phyloP scores from a whole-genome alignment of 2,113 vertebrate species.

The Isurus oxyrinchus region DNA sequence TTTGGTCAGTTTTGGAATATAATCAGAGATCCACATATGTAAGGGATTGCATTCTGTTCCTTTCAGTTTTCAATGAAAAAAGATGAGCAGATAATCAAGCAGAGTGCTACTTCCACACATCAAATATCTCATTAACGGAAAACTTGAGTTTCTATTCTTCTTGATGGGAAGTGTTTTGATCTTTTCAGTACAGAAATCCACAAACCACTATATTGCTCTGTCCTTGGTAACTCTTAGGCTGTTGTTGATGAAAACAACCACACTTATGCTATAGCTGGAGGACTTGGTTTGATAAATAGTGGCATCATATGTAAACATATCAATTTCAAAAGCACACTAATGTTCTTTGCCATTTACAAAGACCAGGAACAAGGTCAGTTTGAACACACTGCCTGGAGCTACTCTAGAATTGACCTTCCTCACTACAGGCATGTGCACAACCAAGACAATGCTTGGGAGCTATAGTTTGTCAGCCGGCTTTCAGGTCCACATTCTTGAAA shows the following conservation, averaged over 20 bases:
- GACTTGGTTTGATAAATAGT: constrained; percentile 45
- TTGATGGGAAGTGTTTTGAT: neutral
- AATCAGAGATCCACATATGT: too few relatives aligned
- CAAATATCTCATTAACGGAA: neutral
- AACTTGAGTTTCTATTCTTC: neutral
- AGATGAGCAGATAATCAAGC: neutral
- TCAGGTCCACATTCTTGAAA: constrained; percentile 42
- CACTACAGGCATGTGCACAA: constrained; percentile 37
- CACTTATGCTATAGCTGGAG: constrained; percentile 42
- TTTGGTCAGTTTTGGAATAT: neutral
- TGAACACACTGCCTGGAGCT: constrained; percentile 43
- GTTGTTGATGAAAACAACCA: constrained; percentile 42
- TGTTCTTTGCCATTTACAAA: constrained; percentile 44
- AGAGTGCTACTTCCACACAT: neutral
- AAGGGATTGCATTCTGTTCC: neutral
- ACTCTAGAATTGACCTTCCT: constrained; percentile 40
- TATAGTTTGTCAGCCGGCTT: constrained; percentile 41
- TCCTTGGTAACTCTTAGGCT: constrained; percentile 41
- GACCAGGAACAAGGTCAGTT: constrained; percentile 47
- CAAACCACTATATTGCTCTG: constrained; percentile 33
- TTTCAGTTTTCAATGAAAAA: constrained; percentile 7
- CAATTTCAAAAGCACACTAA: constrained; percentile 42
- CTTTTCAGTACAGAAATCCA: neutral
- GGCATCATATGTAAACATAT: constrained; percentile 46
- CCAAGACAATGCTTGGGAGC: constrained; percentile 42